Conservation (phyloP, 1,140 invertebrate genomes). For the Bombus superbus region DNA sequence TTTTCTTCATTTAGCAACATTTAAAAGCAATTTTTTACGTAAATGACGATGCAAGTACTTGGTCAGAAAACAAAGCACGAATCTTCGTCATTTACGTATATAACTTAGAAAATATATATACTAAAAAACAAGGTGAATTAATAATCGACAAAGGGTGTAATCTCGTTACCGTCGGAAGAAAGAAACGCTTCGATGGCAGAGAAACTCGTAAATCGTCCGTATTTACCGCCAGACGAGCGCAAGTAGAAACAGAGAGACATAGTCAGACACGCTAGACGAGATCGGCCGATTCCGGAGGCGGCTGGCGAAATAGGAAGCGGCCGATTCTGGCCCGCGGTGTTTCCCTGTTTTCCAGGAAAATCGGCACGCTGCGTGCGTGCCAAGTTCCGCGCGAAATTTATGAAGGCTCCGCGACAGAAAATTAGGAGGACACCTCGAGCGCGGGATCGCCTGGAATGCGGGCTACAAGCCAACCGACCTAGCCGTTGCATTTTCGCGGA, state of each 20-base stretch:
- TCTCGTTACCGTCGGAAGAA: background rate
- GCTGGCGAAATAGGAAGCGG: constrained; percentile 27
- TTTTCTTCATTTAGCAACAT: no score
- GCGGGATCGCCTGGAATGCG: constrained; percentile 50
- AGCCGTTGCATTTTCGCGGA: constrained; percentile 28
- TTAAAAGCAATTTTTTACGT: no score
- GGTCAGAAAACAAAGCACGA: no score
- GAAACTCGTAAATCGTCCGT: background rate
- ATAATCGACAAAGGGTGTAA: no score
- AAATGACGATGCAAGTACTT: no score
- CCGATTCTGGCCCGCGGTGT: background rate
- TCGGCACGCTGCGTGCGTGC: constrained; percentile 11
- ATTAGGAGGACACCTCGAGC: constrained; percentile 58
- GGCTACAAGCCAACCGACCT: constrained; percentile 51
- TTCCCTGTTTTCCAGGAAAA: constrained; percentile 63
- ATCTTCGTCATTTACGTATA: no score
- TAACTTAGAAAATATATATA: no score
- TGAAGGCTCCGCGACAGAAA: constrained; percentile 29
- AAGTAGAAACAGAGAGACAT: constrained; percentile 33
- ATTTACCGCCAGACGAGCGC: background rate
- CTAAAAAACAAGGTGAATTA: no score
- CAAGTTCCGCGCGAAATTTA: constrained; percentile 62
- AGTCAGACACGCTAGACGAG: constrained; percentile 28
- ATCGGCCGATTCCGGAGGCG: background rate
- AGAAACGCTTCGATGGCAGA: background rate